Evolutionary conservation across 2,113 vertebrate genomes (phyloP), one percentile per base, ranked within the genome.

Genomic region (Corvus hawaiiensis): DNA sequence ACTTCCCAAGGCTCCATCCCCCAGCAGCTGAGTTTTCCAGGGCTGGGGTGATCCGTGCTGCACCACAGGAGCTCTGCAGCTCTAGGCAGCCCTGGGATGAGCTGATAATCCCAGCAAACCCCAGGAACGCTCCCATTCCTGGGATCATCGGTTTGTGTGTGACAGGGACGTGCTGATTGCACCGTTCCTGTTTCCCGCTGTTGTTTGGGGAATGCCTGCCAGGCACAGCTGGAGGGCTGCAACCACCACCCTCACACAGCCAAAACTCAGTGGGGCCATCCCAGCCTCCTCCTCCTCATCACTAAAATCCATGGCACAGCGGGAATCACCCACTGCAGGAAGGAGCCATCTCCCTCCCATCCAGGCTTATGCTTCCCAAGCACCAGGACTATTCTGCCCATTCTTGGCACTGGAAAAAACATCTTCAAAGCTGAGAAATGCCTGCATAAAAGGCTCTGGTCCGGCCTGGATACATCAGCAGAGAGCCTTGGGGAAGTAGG

Each of bases 381-480:
- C 67, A 61, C n/a, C 67, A 58, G 66, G 54, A n/a, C 18, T 18
- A 2, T 26, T 56, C 58, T 61, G 27, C 21, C 22, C 37, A 3
- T 11, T n/a, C 52, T 71, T 64, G 35, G 55, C 8, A 14, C 16
- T 41, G 73, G 61, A 74, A 78, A 82, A 74, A 92, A 84, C 52
- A 43, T 68, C 76, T 68, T 88, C 79, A 81, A 92, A 96, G 79
- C 49, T 49, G 52, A 67, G 72, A 48, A 86, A 37, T 19, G 15
- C 14, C 69, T 16, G 46, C 59, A 72, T 72, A 35, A 80, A 93
- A 91, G 51, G 28, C 44, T 75, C 68, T n/a, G 48, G 3, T 67
- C 48, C 4, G 22, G 33, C 58, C 68, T 86, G 63, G 23, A 44
- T 27, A 64, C 1, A 1, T 48, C 77, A 87, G 61, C 20, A 58